Percentiles rank a stretch among this genome's conserved stretches.
Conservation (phyloP, 2,797 vertebrate species). For the Ctenosaura bakeri region DNA sequence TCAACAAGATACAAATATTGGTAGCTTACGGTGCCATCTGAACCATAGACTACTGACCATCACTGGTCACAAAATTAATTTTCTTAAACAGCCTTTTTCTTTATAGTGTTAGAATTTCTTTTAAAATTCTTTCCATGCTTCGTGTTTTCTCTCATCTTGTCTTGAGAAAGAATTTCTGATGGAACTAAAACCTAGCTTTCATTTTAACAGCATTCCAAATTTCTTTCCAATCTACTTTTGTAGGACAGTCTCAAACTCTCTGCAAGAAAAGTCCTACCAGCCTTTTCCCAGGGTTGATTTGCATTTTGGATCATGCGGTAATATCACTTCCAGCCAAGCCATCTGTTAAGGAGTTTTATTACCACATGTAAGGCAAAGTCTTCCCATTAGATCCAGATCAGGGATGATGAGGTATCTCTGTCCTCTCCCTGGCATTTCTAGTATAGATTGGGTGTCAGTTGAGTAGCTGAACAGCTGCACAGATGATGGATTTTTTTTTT, state of each 20-base stretch:
- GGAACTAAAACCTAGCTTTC: neutral
- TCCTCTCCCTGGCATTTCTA: neutral
- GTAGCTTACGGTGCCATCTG: too few species aligned
- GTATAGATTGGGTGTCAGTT: conserved; percentile 28
- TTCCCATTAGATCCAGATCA: conserved; percentile 31
- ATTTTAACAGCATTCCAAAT: neutral
- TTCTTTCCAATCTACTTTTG: conserved; percentile 5
- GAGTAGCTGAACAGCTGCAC: conserved; percentile 19
- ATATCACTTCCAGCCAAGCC: conserved; percentile 40
- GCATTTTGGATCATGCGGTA: conserved; percentile 27
- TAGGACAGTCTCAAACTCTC: conserved; percentile 10
- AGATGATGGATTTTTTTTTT: conserved; percentile 32
- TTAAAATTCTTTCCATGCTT: neutral
- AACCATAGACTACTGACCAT: too few species aligned
- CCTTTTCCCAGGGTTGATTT: conserved; percentile 25
- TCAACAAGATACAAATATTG: too few species aligned
- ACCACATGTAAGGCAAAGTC: conserved; percentile 38
- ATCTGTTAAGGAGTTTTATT: conserved; percentile 45
- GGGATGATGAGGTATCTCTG: conserved; percentile 7
- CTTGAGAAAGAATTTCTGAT: neutral
- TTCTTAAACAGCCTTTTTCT: neutral
- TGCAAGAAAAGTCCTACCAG: neutral
- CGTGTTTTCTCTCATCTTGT: neutral
- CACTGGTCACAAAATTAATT: too few species aligned
- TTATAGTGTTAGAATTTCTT: neutral